Evolutionary conservation across 2,113 vertebrate species (phyloP).

Genomic region (Pterocles orientalis): DNA sequence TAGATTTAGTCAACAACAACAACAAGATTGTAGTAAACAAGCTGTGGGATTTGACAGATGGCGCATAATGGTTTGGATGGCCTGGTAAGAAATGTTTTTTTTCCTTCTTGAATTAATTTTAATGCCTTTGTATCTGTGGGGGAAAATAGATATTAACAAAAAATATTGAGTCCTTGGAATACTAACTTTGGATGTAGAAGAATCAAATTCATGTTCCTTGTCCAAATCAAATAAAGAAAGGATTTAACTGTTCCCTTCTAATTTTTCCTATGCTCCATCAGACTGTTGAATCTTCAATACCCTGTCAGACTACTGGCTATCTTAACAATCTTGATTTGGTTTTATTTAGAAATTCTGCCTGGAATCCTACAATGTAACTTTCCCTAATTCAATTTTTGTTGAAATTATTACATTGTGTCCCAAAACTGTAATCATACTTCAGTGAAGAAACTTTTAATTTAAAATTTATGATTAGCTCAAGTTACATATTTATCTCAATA

Average conservation of each 20-base stretch:
- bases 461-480: background rate
- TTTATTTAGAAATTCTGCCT: background rate
- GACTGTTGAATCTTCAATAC: background rate
- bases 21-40: background rate
- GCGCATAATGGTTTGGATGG: background rate
- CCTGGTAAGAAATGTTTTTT: background rate
- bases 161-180: background rate
- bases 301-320: background rate
- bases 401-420: background rate
- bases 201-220: background rate
- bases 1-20: background rate
- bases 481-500: background rate
- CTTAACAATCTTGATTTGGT: background rate
- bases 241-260: background rate
- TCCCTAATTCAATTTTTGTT: background rate
- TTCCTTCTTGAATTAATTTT: background rate
- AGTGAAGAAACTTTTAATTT: background rate
- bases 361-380: background rate
- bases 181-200: background rate
- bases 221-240: background rate
- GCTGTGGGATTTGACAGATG: background rate
- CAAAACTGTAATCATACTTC: background rate
- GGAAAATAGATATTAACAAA: background rate
- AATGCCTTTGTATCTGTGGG: background rate
- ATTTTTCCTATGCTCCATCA: background rate